These are phyloP conservation scores for Pseudoatta argentina DNA, from an alignment of 1,140 invertebrate species.

Conservation along the genomic window DNA sequence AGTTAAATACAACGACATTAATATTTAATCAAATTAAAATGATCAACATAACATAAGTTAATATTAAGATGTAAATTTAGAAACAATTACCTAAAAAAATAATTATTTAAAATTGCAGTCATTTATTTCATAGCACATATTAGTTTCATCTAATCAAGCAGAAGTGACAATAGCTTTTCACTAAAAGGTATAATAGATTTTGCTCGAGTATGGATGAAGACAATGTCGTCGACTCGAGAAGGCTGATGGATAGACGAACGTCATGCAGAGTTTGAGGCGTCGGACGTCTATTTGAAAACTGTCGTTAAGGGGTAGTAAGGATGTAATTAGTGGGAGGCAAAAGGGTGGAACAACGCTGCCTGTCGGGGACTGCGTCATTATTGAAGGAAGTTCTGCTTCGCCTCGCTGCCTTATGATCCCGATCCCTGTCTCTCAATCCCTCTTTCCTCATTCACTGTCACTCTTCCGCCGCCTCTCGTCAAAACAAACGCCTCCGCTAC, in stretches of 20 bases:
- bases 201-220: conserved; percentile 45
- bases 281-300: conserved; percentile 77
- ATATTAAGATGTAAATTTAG: not conserved
- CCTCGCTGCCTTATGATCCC: conserved; percentile 72
- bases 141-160: not conserved
- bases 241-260: conserved; percentile 69
- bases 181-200: conserved; percentile 62
- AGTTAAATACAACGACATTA: not conserved
- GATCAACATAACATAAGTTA: not conserved
- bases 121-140: not conserved
- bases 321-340: conserved; percentile 77
- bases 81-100: not conserved
- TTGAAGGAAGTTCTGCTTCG: conserved; percentile 74
- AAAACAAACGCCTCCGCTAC: conserved; percentile 68
- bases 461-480: conserved; percentile 65
- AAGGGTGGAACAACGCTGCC: conserved; percentile 79
- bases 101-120: not conserved
- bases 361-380: conserved; percentile 76
- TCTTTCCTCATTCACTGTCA: conserved; percentile 50
- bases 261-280: conserved; percentile 61
- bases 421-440: conserved; percentile 59
- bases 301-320: conserved; percentile 78
- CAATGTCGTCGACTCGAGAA: conserved; percentile 41
- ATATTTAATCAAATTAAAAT: conserved; percentile 13
- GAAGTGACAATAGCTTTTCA: not conserved